Percentiles rank a stretch among this genome's conserved stretches.
Evolutionary conservation across 23 tunicate genomes (phyloP).

Genomic region (Phallusia fumigata): DNA sequence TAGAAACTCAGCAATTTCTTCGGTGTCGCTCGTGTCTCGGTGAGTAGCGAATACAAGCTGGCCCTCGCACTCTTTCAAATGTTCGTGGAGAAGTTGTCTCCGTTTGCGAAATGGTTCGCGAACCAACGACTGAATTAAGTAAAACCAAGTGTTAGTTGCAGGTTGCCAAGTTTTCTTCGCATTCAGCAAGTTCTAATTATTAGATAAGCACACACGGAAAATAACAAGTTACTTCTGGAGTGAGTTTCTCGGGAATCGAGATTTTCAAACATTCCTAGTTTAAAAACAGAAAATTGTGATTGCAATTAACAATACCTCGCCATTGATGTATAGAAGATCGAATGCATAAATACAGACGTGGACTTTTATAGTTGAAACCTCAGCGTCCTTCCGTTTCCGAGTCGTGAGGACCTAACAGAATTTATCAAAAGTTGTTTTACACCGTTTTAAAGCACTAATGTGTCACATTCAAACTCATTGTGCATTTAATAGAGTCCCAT

Average conservation of each 20-base stretch:
- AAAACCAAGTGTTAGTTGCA: background rate
- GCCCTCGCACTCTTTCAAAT: conserved; percentile 62
- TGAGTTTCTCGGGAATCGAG: too few relatives aligned
- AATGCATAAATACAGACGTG: conserved; percentile 99
- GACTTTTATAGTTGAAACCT: conserved; percentile 80
- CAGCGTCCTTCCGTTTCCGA: conserved; percentile 94
- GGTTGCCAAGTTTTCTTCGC: too few relatives aligned
- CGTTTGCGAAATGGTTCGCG: conserved; percentile 69
- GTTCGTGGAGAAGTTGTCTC: conserved; percentile 58
- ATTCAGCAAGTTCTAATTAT: too few relatives aligned
- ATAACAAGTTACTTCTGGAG: too few relatives aligned
- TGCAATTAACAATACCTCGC: too few relatives aligned
- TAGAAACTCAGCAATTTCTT: conserved; percentile 75
- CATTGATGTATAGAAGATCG: conserved; percentile 92
- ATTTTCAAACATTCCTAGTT: too few relatives aligned
- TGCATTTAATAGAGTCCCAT: too few relatives aligned
- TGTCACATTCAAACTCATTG: background rate
- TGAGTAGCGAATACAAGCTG: conserved; percentile 84
- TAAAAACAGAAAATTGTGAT: too few relatives aligned
- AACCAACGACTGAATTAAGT: conserved; percentile 63
- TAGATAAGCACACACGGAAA: too few relatives aligned
- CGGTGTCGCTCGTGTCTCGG: conserved; percentile 83
- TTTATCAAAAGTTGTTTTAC: background rate
- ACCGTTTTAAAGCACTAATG: background rate
- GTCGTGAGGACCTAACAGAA: conserved; percentile 65